These are phyloP conservation scores for Balaeniceps rex DNA, from an alignment of 2,113 vertebrate genomes.

Conservation along the genomic window DNA sequence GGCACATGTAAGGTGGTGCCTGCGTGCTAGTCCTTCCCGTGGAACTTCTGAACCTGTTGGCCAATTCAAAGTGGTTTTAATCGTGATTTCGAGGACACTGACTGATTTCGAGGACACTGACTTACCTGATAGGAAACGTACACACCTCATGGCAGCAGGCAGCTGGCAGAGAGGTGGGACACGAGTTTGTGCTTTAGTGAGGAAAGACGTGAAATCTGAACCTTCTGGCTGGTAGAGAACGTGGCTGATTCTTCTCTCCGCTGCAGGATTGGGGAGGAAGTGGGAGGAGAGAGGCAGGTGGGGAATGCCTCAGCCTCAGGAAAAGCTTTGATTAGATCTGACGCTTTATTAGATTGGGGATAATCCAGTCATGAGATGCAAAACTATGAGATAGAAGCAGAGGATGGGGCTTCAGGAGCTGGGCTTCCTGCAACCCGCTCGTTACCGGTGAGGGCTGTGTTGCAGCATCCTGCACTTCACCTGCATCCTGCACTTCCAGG, in stretches of 20 bases:
- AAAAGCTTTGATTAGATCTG: not conserved
- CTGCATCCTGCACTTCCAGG: not conserved
- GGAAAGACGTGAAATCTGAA: not conserved
- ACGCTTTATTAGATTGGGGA: not conserved
- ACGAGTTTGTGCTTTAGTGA: not conserved
- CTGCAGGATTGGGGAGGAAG: not conserved
- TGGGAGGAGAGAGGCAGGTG: not conserved
- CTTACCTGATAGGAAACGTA: not conserved
- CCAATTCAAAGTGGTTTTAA: not conserved
- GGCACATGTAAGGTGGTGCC: not conserved
- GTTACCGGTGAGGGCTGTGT: accelerated
- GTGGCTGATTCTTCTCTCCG: not conserved
- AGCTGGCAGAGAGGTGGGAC: not conserved
- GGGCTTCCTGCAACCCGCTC: not conserved
- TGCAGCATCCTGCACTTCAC: too few relatives aligned
- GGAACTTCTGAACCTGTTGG: not conserved
- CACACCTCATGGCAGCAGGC: not conserved
- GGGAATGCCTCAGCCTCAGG: not conserved
- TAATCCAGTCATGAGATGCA: not conserved
- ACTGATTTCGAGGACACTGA: not conserved
- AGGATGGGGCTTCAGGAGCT: not conserved
- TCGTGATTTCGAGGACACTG: not conserved
- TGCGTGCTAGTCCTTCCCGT: not conserved
- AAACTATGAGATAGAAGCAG: not conserved
- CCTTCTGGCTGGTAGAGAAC: not conserved